Percentiles rank a stretch among this genome's conserved stretches.
phyloP scores from a whole-genome alignment of 2,888 invertebrate genomes.

The Lapara coniferarum region DNA sequence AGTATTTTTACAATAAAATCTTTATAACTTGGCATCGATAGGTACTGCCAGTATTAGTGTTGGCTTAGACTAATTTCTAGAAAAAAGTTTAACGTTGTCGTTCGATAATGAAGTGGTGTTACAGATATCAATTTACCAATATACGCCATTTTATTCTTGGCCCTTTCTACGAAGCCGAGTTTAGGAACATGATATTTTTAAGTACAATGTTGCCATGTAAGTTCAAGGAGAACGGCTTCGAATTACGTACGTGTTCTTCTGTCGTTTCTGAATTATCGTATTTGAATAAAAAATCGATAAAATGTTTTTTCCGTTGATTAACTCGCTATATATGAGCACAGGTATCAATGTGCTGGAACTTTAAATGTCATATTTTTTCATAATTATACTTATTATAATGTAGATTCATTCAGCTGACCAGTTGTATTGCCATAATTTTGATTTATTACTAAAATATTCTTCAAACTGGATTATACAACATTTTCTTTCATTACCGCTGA shows the following conservation, averaged over 20 bases:
- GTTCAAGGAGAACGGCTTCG: slow-evolving; percentile 50
- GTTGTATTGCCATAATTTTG: neutral
- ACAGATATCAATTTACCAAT: slow-evolving; percentile 50
- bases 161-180: slow-evolving; percentile 61
- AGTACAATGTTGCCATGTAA: slow-evolving; percentile 61
- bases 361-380: neutral
- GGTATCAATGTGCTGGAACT: neutral
- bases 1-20: neutral
- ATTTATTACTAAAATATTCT: neutral
- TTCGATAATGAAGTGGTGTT: slow-evolving; percentile 31
- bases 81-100: neutral
- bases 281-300: slow-evolving; percentile 33
- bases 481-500: neutral
- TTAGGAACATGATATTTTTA: slow-evolving; percentile 63
- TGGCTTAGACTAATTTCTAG: slow-evolving; percentile 2
- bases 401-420: neutral
- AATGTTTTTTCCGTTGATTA: slow-evolving; percentile 26
- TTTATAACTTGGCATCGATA: slow-evolving; percentile 3
- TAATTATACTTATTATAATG: neutral
- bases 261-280: slow-evolving; percentile 33
- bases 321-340: neutral
- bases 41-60: neutral
- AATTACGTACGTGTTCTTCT: slow-evolving; percentile 44
- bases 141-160: slow-evolving; percentile 48
- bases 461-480: neutral